Evolutionary conservation across 2,888 invertebrate genomes (phyloP).

Genomic region (Lasioglossum oenotherae): DNA sequence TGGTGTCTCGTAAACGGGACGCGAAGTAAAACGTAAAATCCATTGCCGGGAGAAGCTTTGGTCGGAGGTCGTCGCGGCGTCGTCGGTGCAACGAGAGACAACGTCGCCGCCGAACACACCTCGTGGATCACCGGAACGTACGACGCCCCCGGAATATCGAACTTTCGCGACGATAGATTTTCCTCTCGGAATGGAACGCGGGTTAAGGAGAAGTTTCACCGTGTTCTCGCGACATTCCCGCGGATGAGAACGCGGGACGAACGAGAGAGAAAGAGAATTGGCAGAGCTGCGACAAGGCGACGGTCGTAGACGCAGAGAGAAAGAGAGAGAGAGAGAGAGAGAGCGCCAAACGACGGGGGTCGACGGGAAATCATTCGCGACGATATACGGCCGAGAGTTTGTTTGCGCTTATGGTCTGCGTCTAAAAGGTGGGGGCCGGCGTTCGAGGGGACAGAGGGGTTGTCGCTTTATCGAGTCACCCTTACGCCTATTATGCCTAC

Average conservation of each 20-base stretch:
- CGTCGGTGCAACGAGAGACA: constrained; percentile 5
- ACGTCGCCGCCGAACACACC: background rate
- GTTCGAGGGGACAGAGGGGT: constrained; percentile 51
- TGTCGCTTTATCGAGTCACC: constrained; percentile 81
- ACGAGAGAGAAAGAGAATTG: background rate
- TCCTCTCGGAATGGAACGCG: constrained; percentile 27
- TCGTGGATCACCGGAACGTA: constrained; percentile 6
- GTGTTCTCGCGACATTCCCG: too few species aligned
- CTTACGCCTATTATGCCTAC: constrained; percentile 82
- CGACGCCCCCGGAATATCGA: background rate
- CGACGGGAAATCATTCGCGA: constrained; percentile 80
- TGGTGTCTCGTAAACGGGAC: constrained; percentile 49
- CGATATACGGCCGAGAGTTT: constrained; percentile 85
- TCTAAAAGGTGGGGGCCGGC: constrained; percentile 66
- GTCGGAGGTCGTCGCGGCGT: background rate
- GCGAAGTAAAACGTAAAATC: constrained; percentile 14
- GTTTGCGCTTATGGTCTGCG: constrained; percentile 81
- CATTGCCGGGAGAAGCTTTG: background rate
- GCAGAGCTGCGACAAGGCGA: background rate
- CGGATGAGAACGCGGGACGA: background rate
- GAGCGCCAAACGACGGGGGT: constrained; percentile 34
- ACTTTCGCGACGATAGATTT: background rate
- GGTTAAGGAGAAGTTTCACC: constrained; percentile 42
- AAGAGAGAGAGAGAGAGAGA: background rate
- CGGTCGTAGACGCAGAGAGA: background rate